Conservation (phyloP, 2,888 invertebrate species). For the Eristalinus aeneus region DNA sequence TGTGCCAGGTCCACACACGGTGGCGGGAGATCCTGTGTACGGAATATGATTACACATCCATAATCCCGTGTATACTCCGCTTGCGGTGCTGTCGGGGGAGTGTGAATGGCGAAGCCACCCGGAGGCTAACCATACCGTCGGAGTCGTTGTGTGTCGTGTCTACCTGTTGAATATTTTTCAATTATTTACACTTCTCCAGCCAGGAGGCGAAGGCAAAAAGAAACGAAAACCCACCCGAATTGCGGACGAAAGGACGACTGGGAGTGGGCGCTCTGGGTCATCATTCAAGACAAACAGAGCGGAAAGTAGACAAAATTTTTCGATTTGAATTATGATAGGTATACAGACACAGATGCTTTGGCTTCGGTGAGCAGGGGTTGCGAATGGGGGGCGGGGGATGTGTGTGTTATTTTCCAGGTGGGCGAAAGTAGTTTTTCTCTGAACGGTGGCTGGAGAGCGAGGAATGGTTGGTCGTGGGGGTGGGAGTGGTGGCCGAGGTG, state of each 20-base stretch:
- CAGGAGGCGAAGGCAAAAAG: constrained; percentile 16
- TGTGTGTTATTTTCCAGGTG: background rate
- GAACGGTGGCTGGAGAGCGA: constrained; percentile 39
- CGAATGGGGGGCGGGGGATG: background rate
- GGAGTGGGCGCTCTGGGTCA: constrained; percentile 47
- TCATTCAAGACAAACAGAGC: constrained; percentile 56
- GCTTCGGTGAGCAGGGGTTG: constrained; percentile 10
- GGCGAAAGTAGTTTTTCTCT: background rate
- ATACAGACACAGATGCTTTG: constrained; percentile 38
- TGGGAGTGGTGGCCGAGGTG: background rate
- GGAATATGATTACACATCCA: constrained; percentile 58
- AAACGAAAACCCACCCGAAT: background rate
- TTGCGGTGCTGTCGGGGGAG: background rate
- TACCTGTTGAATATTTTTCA: constrained; percentile 70
- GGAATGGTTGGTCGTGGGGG: constrained; percentile 53
- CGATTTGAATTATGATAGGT: constrained; percentile 65
- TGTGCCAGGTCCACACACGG: background rate
- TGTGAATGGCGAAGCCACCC: constrained; percentile 27
- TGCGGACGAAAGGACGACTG: background rate
- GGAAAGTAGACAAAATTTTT: constrained; percentile 66
- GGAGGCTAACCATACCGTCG: constrained; percentile 22
- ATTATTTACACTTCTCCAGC: constrained; percentile 67
- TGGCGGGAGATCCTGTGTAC: constrained; percentile 27
- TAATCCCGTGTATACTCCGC: constrained; percentile 27
- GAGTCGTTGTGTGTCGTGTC: constrained; percentile 16